A percentile compares a stretch with the other conserved stretches of the same genome.
Conservation (phyloP, 2,888 invertebrate species). For the Acleris laterana region DNA sequence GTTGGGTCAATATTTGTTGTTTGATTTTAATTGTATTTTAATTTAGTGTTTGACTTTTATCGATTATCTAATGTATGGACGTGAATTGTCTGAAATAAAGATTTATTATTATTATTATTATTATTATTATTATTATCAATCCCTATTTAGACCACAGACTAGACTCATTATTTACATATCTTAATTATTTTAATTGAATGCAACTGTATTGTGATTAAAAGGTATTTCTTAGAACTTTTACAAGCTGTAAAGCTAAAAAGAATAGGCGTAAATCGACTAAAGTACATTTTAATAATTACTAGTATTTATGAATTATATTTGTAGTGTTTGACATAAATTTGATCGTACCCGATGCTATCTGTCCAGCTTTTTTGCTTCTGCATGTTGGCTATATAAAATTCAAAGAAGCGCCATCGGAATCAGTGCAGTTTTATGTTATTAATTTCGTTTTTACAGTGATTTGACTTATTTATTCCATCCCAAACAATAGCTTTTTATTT, state of each 20-base stretch:
- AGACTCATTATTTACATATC: too few species aligned
- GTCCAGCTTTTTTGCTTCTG: constrained; percentile 32
- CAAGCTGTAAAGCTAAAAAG: background rate
- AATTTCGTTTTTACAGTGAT: constrained; percentile 33
- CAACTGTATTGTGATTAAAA: background rate
- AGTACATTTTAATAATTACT: too few species aligned
- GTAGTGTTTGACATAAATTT: background rate
- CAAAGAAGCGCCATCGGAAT: constrained; percentile 79
- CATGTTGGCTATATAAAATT: constrained; percentile 70
- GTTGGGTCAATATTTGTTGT: too few species aligned
- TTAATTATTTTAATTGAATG: too few species aligned
- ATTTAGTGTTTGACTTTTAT: too few species aligned
- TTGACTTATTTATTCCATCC: constrained; percentile 16
- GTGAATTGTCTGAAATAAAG: too few species aligned
- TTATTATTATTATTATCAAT: too few species aligned
- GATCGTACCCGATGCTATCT: constrained; percentile 25
- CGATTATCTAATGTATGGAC: too few species aligned
- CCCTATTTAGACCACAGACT: too few species aligned
- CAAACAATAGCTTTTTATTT: constrained; percentile 10
- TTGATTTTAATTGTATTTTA: too few species aligned
- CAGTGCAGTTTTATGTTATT: constrained; percentile 53
- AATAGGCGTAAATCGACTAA: background rate
- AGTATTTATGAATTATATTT: background rate
- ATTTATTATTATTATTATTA: too few species aligned
- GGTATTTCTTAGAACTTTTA: too few species aligned